Evolutionary conservation across 2,888 invertebrate species (phyloP).

Genomic region (Eupithecia pulchellata): DNA sequence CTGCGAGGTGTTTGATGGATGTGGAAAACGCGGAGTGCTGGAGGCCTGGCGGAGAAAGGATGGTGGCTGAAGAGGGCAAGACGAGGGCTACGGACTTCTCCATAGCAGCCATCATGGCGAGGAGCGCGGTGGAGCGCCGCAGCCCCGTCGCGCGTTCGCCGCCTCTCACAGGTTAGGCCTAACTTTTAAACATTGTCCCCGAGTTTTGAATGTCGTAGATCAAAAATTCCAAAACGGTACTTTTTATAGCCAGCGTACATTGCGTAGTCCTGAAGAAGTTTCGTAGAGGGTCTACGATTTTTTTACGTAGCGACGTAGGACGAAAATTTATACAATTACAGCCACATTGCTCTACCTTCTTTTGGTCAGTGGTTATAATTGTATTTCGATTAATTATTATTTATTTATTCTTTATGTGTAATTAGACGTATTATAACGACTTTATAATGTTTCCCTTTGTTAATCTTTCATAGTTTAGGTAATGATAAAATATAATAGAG

Average conservation of each 20-base stretch:
- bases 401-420: background rate
- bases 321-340: background rate
- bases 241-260: background rate
- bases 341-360: background rate
- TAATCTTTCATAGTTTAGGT: background rate
- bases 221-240: background rate
- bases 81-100: slow-evolving; percentile 95
- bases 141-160: slow-evolving; percentile 78
- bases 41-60: slow-evolving; percentile 73
- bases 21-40: slow-evolving; percentile 79
- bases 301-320: slow-evolving; percentile 4
- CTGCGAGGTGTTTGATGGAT: slow-evolving; percentile 78
- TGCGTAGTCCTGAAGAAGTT: background rate
- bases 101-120: slow-evolving; percentile 97
- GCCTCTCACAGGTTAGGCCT: slow-evolving; percentile 78
- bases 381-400: background rate
- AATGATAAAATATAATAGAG: background rate
- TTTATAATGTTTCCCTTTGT: background rate
- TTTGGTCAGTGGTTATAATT: background rate
- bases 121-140: slow-evolving; percentile 79
- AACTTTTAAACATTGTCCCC: slow-evolving; percentile 39
- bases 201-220: background rate
- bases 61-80: slow-evolving; percentile 81
- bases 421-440: background rate
- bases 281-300: slow-evolving; percentile 10